Percentiles rank a stretch among this genome's conserved stretches.
Conservation (phyloP, 2,113 vertebrate species). For the Gulo gulo region DNA sequence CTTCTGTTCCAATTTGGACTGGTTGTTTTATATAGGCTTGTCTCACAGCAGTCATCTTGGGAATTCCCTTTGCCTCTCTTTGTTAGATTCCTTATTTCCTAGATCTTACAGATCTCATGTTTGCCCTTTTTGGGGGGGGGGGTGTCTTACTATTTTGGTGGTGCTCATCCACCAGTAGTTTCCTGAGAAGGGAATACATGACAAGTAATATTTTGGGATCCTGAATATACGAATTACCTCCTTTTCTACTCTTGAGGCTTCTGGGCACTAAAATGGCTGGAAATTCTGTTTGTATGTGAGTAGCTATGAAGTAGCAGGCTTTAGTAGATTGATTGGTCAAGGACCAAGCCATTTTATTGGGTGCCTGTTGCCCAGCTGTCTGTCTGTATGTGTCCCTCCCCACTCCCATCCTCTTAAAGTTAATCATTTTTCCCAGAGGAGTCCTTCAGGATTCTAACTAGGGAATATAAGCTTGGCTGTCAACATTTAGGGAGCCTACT, state of each 20-base stretch:
- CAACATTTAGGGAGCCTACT: neutral
- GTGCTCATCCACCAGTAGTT: neutral
- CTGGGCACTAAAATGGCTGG: neutral
- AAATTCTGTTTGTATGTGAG: neutral
- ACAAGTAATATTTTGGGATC: neutral
- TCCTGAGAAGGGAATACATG: neutral
- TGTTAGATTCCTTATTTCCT: neutral
- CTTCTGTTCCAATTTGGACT: neutral
- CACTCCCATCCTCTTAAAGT: neutral
- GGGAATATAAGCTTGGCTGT: neutral
- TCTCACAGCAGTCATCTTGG: neutral
- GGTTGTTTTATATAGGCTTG: neutral
- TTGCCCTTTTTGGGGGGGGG: neutral
- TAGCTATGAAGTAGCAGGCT: neutral
- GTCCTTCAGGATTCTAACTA: neutral
- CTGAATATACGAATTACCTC: neutral
- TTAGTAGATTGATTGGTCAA: neutral
- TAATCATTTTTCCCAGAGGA: neutral
- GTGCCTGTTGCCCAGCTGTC: neutral
- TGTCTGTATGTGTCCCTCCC: neutral
- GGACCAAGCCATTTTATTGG: neutral
- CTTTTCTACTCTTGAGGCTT: neutral
- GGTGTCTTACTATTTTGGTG: neutral
- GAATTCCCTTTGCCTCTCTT: neutral
- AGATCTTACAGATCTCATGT: neutral